These are phyloP conservation scores for Aphaenogaster floridana DNA, from an alignment of 1,140 invertebrate species.

Conservation along the genomic window DNA sequence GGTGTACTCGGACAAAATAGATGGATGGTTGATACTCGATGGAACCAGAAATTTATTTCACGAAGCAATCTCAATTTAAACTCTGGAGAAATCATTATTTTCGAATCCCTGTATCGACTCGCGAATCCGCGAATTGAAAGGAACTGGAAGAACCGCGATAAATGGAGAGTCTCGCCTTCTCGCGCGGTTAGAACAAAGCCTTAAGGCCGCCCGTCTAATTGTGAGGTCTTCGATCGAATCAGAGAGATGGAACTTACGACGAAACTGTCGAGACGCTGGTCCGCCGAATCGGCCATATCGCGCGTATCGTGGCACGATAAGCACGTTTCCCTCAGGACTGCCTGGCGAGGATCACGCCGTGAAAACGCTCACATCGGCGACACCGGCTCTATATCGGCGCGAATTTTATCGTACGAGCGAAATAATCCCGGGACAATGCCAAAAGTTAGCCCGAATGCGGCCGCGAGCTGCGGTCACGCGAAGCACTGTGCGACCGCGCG, in stretches of 20 bases:
- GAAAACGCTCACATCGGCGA: background rate
- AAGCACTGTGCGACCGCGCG: conserved; percentile 46
- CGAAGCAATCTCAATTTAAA: background rate
- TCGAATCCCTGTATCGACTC: background rate
- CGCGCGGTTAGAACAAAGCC: conserved; percentile 1
- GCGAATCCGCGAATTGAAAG: background rate
- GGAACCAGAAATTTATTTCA: background rate
- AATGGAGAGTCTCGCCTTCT: background rate
- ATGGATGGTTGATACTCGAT: background rate
- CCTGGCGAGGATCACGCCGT: conserved; percentile 6
- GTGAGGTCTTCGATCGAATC: conserved; percentile 25
- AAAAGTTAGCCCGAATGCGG: conserved; percentile 29
- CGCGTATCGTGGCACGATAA: conserved; percentile 6
- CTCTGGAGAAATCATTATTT: background rate
- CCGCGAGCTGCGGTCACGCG: conserved; percentile 61
- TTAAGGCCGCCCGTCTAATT: conserved; percentile 31
- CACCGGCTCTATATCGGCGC: background rate
- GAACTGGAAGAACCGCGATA: background rate
- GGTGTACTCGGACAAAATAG: background rate
- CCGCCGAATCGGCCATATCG: conserved; percentile 39
- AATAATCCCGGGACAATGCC: conserved; percentile 18
- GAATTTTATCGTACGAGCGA: background rate
- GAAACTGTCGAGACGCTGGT: conserved; percentile 34
- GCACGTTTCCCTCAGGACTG: background rate
- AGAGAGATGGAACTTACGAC: conserved; percentile 47